These are phyloP conservation scores for Hozukius guyotensis DNA, from an alignment of 2,797 vertebrate species.

Conservation along the genomic window DNA sequence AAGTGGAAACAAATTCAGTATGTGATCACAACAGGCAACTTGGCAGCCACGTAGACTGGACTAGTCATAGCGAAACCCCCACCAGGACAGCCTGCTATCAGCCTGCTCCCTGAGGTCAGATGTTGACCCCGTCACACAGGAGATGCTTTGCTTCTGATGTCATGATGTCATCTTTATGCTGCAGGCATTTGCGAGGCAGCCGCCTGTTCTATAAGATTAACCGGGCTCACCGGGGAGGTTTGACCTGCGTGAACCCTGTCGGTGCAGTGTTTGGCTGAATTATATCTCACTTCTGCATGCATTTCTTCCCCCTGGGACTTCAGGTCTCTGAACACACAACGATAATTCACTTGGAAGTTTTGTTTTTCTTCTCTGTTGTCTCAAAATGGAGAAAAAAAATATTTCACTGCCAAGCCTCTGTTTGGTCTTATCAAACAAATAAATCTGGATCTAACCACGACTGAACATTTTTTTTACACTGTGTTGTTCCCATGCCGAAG, in stretches of 20 bases:
- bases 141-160: slow-evolving; percentile 61
- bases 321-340: slow-evolving; percentile 11
- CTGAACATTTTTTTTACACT: slow-evolving; percentile 27
- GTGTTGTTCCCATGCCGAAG: slow-evolving; percentile 34
- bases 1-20: slow-evolving; percentile 41
- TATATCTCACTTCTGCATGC: slow-evolving; percentile 47
- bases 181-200: slow-evolving; percentile 43
- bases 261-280: slow-evolving; percentile 36
- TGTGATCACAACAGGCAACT: slow-evolving; percentile 32
- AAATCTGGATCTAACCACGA: slow-evolving; percentile 47
- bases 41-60: slow-evolving; percentile 14
- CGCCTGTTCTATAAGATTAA: slow-evolving; percentile 53
- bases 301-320: slow-evolving; percentile 27
- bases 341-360: slow-evolving; percentile 58
- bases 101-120: slow-evolving; percentile 56
- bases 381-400: slow-evolving; percentile 36
- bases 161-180: slow-evolving; percentile 64
- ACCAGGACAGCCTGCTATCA: slow-evolving; percentile 52
- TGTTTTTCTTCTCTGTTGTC: slow-evolving; percentile 47
- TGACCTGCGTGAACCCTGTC: slow-evolving; percentile 58
- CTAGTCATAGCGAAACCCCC: slow-evolving; percentile 1
- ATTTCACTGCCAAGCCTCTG: slow-evolving; percentile 40
- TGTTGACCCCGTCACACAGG: slow-evolving; percentile 21
- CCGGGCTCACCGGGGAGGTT: slow-evolving; percentile 32
- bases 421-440: slow-evolving; percentile 56